Evolutionary conservation across 53 echinoderm and acorn worm species (phyloP).

Genomic region (Holothuria scabra): DNA sequence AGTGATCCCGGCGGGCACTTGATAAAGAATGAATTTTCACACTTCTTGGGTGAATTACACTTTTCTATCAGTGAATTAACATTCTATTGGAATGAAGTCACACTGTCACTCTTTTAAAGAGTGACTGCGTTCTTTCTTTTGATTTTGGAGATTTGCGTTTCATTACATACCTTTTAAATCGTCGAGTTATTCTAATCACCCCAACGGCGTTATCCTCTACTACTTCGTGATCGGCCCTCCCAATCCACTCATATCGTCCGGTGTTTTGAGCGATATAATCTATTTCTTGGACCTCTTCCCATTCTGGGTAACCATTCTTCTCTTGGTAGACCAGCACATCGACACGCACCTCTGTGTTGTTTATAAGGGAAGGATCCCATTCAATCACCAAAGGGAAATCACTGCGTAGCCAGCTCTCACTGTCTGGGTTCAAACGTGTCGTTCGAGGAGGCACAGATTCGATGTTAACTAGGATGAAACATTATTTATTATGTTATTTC

Average conservation of each 20-base stretch:
- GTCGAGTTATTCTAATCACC: constrained; percentile 83
- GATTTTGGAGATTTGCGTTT: too few species aligned
- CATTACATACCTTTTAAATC: constrained; percentile 78
- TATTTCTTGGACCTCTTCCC: constrained; percentile 84
- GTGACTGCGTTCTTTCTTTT: too few species aligned
- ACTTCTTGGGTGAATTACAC: too few species aligned
- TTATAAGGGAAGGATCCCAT: constrained; percentile 79
- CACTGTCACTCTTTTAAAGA: too few species aligned
- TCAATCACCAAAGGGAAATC: constrained; percentile 87
- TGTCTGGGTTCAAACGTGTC: constrained; percentile 81
- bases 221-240: constrained; percentile 59
- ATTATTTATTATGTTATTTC: neutral
- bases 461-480: constrained; percentile 63
- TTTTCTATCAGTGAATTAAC: too few species aligned
- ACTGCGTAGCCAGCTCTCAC: constrained; percentile 79
- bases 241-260: constrained; percentile 82
- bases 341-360: constrained; percentile 77
- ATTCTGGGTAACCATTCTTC: constrained; percentile 71
- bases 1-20: too few species aligned
- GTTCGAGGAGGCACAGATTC: constrained; percentile 70
- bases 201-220: constrained; percentile 82
- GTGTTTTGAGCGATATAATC: constrained; percentile 73
- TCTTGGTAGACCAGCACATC: constrained; percentile 79
- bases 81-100: too few species aligned
- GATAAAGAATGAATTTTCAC: too few species aligned